Conservation (phyloP, 2,888 invertebrate genomes). For the Chymomyza fuscimana region DNA sequence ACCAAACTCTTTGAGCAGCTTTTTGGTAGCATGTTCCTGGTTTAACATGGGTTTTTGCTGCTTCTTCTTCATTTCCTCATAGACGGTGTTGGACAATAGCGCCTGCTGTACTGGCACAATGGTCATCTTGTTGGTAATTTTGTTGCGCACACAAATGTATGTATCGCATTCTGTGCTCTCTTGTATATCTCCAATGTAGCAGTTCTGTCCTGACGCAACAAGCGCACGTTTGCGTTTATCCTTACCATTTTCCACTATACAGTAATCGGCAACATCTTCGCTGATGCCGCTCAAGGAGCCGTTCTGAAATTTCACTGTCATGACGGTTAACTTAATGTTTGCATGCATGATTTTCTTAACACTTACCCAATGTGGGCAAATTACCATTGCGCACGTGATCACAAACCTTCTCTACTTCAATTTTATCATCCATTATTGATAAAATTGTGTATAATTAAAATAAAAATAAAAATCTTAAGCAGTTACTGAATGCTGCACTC, state of each 20-base stretch:
- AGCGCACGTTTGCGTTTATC: slow-evolving; percentile 50
- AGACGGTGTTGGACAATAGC: slow-evolving; percentile 69
- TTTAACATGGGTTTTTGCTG: slow-evolving; percentile 39
- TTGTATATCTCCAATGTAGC: slow-evolving; percentile 66
- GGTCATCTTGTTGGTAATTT: slow-evolving; percentile 73
- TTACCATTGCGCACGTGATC: slow-evolving; percentile 29
- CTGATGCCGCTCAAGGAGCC: slow-evolving; percentile 60
- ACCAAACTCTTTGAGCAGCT: slow-evolving; percentile 74
- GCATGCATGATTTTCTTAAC: neutral
- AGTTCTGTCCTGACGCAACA: slow-evolving; percentile 59
- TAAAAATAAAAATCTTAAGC: slow-evolving; percentile 8
- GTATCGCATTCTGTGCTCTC: slow-evolving; percentile 59
- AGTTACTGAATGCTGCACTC: neutral
- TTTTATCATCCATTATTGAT: slow-evolving; percentile 65
- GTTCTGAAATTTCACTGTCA: slow-evolving; percentile 77
- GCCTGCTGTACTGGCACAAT: slow-evolving; percentile 74
- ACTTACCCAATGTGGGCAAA: slow-evolving; percentile 70
- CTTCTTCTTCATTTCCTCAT: slow-evolving; percentile 54
- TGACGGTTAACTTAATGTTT: neutral
- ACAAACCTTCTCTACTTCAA: slow-evolving; percentile 54
- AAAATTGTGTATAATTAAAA: neutral
- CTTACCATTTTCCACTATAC: slow-evolving; percentile 36
- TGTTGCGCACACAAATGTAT: slow-evolving; percentile 75
- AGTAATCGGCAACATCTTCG: slow-evolving; percentile 52
- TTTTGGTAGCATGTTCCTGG: slow-evolving; percentile 53